A percentile compares a stretch with the other conserved stretches of the same genome.
Conservation (phyloP, 2,797 vertebrate genomes). For the Anas bahamensis region DNA sequence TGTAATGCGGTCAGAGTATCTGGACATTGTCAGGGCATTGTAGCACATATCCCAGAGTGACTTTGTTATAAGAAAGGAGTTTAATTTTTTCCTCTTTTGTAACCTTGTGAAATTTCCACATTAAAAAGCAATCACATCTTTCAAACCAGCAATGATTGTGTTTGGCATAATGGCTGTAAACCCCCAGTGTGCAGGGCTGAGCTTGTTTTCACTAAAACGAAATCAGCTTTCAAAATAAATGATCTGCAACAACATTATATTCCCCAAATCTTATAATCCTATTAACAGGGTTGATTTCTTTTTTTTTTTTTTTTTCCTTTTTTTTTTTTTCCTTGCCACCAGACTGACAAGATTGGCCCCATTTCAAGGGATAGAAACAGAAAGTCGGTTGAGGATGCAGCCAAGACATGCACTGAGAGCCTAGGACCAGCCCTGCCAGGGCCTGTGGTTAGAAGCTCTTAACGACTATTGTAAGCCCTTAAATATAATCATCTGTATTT, state of each 20-base stretch:
- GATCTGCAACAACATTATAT: conserved; percentile 79
- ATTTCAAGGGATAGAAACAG: conserved; percentile 72
- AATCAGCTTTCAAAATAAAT: conserved; percentile 86
- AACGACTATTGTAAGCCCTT: conserved; percentile 86
- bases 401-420: conserved; percentile 40
- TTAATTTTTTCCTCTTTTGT: conserved; percentile 77
- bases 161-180: conserved; percentile 78
- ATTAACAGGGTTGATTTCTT: conserved; percentile 74
- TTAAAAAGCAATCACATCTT: conserved; percentile 84
- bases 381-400: conserved; percentile 68
- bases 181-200: conserved; percentile 74
- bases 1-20: conserved; percentile 68
- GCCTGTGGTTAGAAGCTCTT: conserved; percentile 83
- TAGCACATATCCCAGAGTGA: conserved; percentile 76
- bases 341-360: conserved; percentile 73
- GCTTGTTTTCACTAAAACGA: conserved; percentile 82
- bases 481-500: conserved; percentile 82
- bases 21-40: conserved; percentile 84
- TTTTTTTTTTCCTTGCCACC: conserved; percentile 39
- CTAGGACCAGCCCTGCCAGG: conserved; percentile 53
- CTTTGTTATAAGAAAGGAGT: conserved; percentile 79
- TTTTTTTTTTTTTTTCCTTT: background rate
- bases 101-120: conserved; percentile 84
- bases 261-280: conserved; percentile 83
- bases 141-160: conserved; percentile 82